Evolutionary conservation across 2,113 vertebrate species (phyloP).

Genomic region (Bufo gargarizans): DNA sequence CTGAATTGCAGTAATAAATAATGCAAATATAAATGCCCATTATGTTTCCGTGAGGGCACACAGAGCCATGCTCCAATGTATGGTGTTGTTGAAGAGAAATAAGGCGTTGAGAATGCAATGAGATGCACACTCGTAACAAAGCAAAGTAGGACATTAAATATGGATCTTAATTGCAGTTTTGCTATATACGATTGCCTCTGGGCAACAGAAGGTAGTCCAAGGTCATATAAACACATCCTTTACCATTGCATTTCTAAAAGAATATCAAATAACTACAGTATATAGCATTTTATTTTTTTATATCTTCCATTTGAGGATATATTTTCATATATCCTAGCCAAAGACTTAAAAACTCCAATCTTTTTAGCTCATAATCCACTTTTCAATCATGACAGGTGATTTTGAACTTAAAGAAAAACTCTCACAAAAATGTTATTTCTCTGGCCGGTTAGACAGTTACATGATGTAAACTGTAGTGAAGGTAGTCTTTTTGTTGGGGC

Average conservation of each 20-base stretch:
- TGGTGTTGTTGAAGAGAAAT: constrained; percentile 13
- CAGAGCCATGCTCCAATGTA: background rate
- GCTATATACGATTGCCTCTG: constrained; percentile 18
- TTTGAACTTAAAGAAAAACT: too few relatives aligned
- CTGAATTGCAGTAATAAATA: constrained; percentile 43
- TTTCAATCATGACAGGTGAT: too few relatives aligned
- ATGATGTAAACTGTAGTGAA: too few relatives aligned
- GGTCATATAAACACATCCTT: constrained; percentile 4
- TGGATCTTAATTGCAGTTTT: constrained; percentile 33
- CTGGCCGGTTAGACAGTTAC: too few relatives aligned
- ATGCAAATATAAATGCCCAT: constrained; percentile 46
- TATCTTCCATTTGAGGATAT: too few relatives aligned
- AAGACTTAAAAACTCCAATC: background rate
- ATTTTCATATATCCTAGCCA: background rate
- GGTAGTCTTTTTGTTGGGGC: too few relatives aligned
- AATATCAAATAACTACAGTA: background rate
- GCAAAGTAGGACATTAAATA: constrained; percentile 27
- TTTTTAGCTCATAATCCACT: too few relatives aligned
- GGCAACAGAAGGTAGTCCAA: constrained; percentile 13
- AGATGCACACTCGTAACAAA: constrained; percentile 9
- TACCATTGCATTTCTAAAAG: background rate
- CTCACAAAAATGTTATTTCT: too few relatives aligned
- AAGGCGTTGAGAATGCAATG: constrained; percentile 17
- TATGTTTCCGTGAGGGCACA: constrained; percentile 26
- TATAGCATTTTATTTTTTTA: too few relatives aligned